Conservation (phyloP, 2,888 invertebrate species). For the Macrophya annulata region DNA sequence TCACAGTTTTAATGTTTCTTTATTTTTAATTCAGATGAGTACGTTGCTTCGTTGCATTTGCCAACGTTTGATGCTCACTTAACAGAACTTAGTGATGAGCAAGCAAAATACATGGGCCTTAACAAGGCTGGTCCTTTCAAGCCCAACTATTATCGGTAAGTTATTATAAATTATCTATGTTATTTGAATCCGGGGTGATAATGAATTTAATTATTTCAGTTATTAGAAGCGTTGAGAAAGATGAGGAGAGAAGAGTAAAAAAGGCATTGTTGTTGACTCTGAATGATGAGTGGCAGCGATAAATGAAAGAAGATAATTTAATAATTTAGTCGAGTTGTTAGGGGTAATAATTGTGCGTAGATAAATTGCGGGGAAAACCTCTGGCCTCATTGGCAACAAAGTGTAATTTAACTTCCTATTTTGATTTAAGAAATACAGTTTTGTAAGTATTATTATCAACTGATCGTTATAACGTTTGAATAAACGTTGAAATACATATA, state of each 20-base stretch:
- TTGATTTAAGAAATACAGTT: conserved; percentile 11
- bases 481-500: not conserved
- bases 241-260: not conserved
- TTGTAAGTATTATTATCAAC: conserved; percentile 8
- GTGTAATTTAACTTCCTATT: conserved; percentile 7
- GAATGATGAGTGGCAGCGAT: not conserved
- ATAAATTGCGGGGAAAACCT: conserved; percentile 20
- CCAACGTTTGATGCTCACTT: conserved; percentile 98
- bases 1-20: conserved; percentile 58
- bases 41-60: conserved; percentile 97
- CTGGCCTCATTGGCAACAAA: not conserved
- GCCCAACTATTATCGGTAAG: conserved; percentile 97
- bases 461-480: conserved; percentile 10
- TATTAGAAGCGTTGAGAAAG: conserved; percentile 28
- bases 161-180: conserved; percentile 1
- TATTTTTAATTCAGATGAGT: conserved; percentile 87
- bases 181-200: not conserved
- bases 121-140: conserved; percentile 99
- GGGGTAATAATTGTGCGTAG: conserved; percentile 40
- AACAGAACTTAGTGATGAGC: conserved; percentile 97
- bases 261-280: conserved; percentile 11
- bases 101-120: conserved; percentile 98
- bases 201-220: conserved; percentile 17
- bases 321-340: conserved; percentile 27
- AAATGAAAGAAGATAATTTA: not conserved